A percentile compares a stretch with the other conserved stretches of the same genome.
Conservation (phyloP, 1,140 invertebrate species). For the Eriosoma lanigerum region DNA sequence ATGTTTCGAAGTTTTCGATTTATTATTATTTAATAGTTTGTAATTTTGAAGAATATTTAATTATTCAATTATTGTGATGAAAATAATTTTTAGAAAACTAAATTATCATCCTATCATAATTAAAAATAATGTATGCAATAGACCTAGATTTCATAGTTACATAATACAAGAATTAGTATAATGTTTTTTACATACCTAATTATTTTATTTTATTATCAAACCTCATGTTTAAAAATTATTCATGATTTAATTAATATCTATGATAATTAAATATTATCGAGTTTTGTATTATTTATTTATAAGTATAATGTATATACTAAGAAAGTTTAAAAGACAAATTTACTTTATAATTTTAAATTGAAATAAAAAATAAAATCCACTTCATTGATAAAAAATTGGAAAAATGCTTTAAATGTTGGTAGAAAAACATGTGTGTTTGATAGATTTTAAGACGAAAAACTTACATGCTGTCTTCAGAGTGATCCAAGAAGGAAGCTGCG, state of each 20-base stretch:
- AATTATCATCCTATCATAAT: no score
- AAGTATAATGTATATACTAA: neutral
- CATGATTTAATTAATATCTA: neutral
- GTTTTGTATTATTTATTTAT: neutral
- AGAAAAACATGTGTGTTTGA: slow-evolving; percentile 41
- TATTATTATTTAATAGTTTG: no score
- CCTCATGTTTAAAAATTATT: no score
- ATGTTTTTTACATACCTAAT: no score
- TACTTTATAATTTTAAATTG: neutral
- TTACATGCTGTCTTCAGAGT: neutral
- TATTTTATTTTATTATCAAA: no score
- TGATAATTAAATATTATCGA: neutral
- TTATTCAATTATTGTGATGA: no score
- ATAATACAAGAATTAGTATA: no score
- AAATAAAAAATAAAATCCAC: slow-evolving; percentile 1
- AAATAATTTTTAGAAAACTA: no score
- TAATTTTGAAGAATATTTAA: no score
- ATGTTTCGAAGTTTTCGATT: no score
- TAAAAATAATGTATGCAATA: no score
- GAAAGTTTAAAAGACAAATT: neutral
- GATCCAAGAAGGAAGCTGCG: neutral
- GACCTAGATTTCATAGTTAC: no score
- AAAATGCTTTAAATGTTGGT: slow-evolving; percentile 9
- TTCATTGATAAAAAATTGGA: neutral
- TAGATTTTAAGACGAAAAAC: slow-evolving; percentile 30